phyloP scores from a whole-genome alignment of 1,140 invertebrate species.

The Polypedilum pembai region DNA sequence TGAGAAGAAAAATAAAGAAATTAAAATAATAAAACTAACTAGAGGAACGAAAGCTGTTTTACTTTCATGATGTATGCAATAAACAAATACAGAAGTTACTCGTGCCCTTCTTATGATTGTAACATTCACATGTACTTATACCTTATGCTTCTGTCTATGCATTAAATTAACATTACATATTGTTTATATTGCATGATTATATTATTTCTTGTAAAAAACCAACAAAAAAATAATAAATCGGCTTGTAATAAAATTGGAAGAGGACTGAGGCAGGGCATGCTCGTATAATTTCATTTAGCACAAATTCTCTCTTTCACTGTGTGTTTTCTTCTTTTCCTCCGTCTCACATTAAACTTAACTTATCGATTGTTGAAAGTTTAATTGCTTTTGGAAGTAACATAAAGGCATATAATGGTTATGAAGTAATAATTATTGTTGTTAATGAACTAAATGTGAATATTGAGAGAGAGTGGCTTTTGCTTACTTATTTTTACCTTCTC shows the following conservation, averaged over 20 bases:
- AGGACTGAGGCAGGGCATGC: background rate
- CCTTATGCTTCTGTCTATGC: background rate
- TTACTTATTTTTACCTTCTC: background rate
- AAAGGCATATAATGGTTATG: constrained; percentile 18
- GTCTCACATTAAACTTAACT: background rate
- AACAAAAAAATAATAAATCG: too few species aligned
- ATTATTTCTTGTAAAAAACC: background rate
- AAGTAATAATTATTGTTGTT: constrained; percentile 19
- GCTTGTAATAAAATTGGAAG: background rate
- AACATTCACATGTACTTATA: background rate
- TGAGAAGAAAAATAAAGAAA: too few species aligned
- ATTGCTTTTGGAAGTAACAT: constrained; percentile 18
- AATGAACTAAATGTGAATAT: background rate
- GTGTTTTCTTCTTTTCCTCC: background rate
- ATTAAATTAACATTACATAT: constrained; percentile 13
- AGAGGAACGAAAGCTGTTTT: too few species aligned
- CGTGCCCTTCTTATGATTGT: too few species aligned
- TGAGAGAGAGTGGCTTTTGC: background rate
- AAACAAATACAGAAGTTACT: too few species aligned
- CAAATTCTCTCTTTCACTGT: background rate
- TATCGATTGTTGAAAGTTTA: constrained; percentile 18
- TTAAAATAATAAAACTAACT: too few species aligned
- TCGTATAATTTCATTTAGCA: constrained; percentile 1
- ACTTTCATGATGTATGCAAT: too few species aligned
- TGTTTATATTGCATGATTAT: background rate